Conservation (phyloP, 2,888 invertebrate species). For the Agrochola macilenta region DNA sequence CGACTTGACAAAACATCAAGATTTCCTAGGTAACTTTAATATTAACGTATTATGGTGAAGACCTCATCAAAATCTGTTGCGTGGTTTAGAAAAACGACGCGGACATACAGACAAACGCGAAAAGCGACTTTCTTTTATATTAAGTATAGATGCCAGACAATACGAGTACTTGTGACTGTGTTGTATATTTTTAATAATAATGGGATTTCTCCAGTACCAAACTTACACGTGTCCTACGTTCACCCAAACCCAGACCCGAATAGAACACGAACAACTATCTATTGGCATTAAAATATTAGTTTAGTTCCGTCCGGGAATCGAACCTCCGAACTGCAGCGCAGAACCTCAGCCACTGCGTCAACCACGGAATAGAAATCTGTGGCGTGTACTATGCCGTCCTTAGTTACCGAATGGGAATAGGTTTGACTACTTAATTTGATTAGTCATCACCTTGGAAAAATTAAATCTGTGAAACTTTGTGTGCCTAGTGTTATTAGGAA, state of each 20-base stretch:
- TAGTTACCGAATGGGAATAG: background rate
- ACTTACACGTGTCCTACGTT: background rate
- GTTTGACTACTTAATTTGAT: background rate
- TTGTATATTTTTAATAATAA: background rate
- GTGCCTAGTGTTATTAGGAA: background rate
- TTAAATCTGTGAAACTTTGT: background rate
- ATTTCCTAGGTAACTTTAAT: too few species aligned
- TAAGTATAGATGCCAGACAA: background rate
- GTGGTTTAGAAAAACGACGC: too few species aligned
- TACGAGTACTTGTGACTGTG: background rate
- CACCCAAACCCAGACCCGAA: background rate
- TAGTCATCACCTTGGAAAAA: background rate
- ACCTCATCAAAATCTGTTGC: too few species aligned
- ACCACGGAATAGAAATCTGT: background rate
- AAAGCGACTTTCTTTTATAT: too few species aligned
- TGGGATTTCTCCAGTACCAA: background rate
- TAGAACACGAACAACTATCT: background rate
- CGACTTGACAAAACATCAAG: too few species aligned
- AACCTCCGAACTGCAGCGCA: background rate
- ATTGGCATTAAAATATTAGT: background rate
- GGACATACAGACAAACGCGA: too few species aligned
- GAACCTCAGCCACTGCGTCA: background rate
- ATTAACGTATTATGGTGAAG: too few species aligned
- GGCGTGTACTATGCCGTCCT: background rate
- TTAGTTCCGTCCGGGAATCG: background rate